Evolutionary conservation across 2,888 invertebrate genomes (phyloP), one percentile per base, ranked within the genome.

Genomic region (Microdon myrmicae): DNA sequence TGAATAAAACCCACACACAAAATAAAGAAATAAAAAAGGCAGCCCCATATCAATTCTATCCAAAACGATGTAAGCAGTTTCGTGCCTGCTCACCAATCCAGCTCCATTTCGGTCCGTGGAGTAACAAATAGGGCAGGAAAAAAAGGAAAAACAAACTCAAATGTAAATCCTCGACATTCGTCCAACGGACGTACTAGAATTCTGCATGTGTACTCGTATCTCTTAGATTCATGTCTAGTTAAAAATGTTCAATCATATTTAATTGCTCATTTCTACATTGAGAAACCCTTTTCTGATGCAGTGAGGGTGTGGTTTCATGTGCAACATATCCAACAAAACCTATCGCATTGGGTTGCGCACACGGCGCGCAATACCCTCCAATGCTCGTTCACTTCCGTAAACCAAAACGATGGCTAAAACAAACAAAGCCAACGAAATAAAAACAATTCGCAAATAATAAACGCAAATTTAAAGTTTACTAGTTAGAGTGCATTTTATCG

Each of bases 161-260:
- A 45, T 23, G 23, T 34, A 26, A 9, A 26, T 56, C 41, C 43
- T 32, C n/a, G n/a, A n/a, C n/a, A n/a, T n/a, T n/a, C n/a, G n/a
- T 44, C 23, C 39, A 29, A 29, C 22, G 29, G 19, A 32, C 44
- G 23, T 12, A 34, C 10, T 13, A 8, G 8, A 22, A 20, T 19
- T 34, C 12, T 23, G 19, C 22, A 26, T 45, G 8, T 4, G 47
- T 51, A 47, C 47, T 51, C 58, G 58, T 58, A 37, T 45, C 44
- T 37, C 19, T 37, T 58, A 56, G 51, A 53, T 45, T 51, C 47
- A 26, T 58, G 56, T 64, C 64, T 64, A 64, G 58, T 58, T 60
- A 58, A 64, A 51, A 58, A 58, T 58, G 51, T 58, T 64, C 64
- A 64, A 64, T 64, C 51, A 64, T 58, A 64, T 64, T 64, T 64